phyloP scores from a whole-genome alignment of 2,113 vertebrate species.

The Anolis carolinensis region DNA sequence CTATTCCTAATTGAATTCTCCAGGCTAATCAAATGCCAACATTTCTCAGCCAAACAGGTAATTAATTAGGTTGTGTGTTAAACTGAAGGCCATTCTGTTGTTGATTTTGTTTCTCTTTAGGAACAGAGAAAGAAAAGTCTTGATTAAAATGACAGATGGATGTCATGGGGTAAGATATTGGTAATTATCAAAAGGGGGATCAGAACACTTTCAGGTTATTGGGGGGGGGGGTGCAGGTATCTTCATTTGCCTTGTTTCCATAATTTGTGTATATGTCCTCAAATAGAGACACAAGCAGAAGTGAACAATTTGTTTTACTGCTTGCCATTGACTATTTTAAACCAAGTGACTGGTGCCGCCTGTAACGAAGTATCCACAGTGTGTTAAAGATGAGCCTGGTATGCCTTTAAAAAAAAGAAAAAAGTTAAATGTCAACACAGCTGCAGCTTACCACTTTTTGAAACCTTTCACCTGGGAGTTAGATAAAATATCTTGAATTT shows the following conservation, averaged over 20 bases:
- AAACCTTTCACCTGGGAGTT: constrained; percentile 67
- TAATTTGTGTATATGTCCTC: constrained; percentile 30
- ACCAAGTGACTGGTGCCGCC: constrained; percentile 63
- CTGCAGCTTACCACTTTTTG: constrained; percentile 69
- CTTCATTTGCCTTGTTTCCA: constrained; percentile 63
- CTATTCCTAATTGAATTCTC: constrained; percentile 64
- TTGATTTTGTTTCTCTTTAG: constrained; percentile 57
- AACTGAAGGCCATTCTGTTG: constrained; percentile 58
- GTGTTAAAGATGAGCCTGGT: constrained; percentile 50
- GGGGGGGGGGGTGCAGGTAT: constrained; percentile 60
- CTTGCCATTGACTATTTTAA: constrained; percentile 64
- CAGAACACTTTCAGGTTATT: constrained; percentile 55
- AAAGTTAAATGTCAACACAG: constrained; percentile 68
- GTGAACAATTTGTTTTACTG: constrained; percentile 65
- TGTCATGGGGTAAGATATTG: background rate
- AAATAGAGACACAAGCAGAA: constrained; percentile 54
- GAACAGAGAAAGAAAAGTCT: constrained; percentile 50
- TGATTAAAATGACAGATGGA: constrained; percentile 52
- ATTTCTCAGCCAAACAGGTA: constrained; percentile 60
- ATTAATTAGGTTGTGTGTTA: constrained; percentile 72
- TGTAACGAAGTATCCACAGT: constrained; percentile 62
- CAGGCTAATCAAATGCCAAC: constrained; percentile 64
- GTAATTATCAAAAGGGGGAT: constrained; percentile 15
- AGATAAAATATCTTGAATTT: constrained; percentile 71
- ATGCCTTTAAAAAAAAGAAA: constrained; percentile 45